Conservation (phyloP, 2,797 vertebrate species). For the Esox masquinongy region DNA sequence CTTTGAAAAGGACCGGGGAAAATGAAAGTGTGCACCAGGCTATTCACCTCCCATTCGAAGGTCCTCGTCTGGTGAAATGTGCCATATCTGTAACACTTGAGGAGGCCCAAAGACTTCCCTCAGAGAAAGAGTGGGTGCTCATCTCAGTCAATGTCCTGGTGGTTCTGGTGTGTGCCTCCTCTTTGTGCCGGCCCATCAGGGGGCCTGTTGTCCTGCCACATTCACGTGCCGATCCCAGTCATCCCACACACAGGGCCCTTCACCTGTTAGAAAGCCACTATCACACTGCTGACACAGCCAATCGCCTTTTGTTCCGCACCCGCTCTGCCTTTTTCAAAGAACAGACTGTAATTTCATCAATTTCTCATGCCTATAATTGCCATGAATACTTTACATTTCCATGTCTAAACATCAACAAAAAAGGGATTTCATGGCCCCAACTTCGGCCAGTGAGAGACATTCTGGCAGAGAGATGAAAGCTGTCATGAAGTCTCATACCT, state of each 20-base stretch:
- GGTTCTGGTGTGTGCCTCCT: constrained; percentile 67
- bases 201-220: constrained; percentile 66
- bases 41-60: constrained; percentile 42
- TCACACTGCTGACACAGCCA: constrained; percentile 71
- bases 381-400: constrained; percentile 84
- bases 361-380: constrained; percentile 85
- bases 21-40: constrained; percentile 47
- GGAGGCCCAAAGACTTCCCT: constrained; percentile 45
- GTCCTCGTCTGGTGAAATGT: constrained; percentile 44
- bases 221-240: constrained; percentile 64
- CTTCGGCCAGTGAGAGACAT: constrained; percentile 8
- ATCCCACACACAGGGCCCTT: constrained; percentile 64
- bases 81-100: constrained; percentile 57
- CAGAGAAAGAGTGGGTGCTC: constrained; percentile 40
- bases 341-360: constrained; percentile 90
- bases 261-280: constrained; percentile 81
- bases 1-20: constrained; percentile 38
- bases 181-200: constrained; percentile 72
- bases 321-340: constrained; percentile 65
- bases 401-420: constrained; percentile 82
- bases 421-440: constrained; percentile 81
- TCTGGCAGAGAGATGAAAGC: constrained; percentile 34
- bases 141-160: constrained; percentile 73
- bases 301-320: constrained; percentile 75
- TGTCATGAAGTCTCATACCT: constrained; percentile 30